A percentile compares a stretch with the other conserved stretches of the same genome.
phyloP scores from a whole-genome alignment of 2,888 invertebrate species.

The Suillia variegata region DNA sequence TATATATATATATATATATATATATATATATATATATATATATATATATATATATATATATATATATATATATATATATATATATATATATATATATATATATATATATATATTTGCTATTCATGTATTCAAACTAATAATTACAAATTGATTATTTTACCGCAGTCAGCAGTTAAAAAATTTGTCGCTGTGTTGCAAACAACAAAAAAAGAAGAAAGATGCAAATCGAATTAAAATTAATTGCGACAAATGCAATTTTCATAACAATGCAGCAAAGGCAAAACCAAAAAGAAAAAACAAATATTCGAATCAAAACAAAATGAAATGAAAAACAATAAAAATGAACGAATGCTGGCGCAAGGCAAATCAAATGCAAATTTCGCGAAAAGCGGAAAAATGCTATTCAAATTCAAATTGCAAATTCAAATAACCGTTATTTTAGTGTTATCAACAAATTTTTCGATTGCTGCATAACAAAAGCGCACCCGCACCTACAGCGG shows the following conservation, averaged over 20 bases:
- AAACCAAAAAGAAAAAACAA: neutral
- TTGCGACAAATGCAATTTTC: slow-evolving; percentile 3
- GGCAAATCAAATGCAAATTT: neutral
- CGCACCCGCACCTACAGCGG: no score
- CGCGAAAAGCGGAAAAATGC: neutral
- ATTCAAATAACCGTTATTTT: neutral
- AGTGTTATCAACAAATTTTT: slow-evolving; percentile 3
- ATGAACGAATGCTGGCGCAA: no score
- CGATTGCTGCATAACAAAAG: neutral
- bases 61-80: no score
- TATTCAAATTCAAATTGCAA: neutral
- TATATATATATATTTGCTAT: no score
- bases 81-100: no score
- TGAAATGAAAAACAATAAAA: neutral
- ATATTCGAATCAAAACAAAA: neutral
- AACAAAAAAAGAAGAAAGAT: neutral
- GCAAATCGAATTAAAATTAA: neutral
- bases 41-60: no score
- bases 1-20: no score
- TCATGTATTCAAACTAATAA: no score
- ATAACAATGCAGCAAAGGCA: neutral
- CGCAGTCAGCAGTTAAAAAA: no score
- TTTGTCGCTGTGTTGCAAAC: neutral
- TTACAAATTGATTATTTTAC: no score
- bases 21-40: no score